Percentiles rank a stretch among this genome's conserved stretches.
phyloP scores from a whole-genome alignment of 2,888 invertebrate species.

The Heliconius ismenius region DNA sequence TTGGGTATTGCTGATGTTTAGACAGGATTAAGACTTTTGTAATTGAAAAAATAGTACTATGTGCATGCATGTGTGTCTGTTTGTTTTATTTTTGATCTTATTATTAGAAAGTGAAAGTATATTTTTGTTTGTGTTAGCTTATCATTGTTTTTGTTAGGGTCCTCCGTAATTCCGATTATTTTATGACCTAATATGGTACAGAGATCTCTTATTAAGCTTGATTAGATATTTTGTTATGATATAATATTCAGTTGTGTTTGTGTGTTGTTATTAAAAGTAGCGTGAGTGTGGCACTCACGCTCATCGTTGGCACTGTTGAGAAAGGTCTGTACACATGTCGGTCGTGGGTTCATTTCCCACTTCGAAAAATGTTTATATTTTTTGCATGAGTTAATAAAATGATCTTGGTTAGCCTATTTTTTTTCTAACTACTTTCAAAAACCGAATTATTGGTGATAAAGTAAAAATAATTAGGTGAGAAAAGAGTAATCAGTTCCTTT shows the following conservation, averaged over 20 bases:
- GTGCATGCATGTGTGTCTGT: conserved; percentile 69
- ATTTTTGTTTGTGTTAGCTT: conserved; percentile 47
- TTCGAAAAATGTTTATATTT: not conserved
- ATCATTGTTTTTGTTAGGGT: conserved; percentile 77
- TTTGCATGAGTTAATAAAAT: not conserved
- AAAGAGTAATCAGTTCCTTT: not conserved
- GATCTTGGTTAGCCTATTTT: not conserved
- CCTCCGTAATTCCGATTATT: conserved; percentile 74
- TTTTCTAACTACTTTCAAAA: not conserved
- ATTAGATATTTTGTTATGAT: conserved; percentile 33
- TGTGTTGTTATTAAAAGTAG: not conserved
- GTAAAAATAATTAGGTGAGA: not conserved
- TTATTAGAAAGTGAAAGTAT: conserved; percentile 46
- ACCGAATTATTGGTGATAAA: not conserved
- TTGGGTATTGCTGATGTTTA: conserved; percentile 41
- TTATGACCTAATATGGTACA: conserved; percentile 71
- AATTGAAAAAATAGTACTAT: conserved; percentile 73
- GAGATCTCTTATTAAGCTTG: conserved; percentile 58
- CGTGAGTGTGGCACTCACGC: no score
- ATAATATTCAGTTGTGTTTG: conserved; percentile 15
- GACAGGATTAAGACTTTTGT: conserved; percentile 70
- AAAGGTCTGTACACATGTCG: no score
- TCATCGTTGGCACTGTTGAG: not conserved
- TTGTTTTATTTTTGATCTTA: conserved; percentile 58
- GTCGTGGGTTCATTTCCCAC: not conserved